Percentiles rank a stretch among this genome's conserved stretches.
Evolutionary conservation across 2,888 invertebrate genomes (phyloP).

Genomic region (Eupithecia centaureata): DNA sequence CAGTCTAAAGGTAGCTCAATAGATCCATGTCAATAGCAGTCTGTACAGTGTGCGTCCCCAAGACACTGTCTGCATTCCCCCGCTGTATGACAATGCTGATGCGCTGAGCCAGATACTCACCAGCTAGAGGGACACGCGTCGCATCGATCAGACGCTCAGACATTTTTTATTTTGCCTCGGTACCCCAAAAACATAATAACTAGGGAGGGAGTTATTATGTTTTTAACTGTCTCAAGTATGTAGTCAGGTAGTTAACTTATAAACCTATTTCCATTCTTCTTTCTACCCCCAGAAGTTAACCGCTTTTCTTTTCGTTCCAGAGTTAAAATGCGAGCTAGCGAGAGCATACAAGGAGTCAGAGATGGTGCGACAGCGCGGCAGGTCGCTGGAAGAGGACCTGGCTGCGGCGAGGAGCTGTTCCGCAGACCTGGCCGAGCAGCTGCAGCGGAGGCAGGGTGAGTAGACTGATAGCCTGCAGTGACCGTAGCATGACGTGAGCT

Average conservation of each 20-base stretch:
- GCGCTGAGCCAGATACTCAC: neutral
- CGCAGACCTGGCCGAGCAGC: conserved; percentile 82
- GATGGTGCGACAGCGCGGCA: conserved; percentile 83
- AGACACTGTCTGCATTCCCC: neutral
- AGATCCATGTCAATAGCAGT: neutral
- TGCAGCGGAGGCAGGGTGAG: conserved; percentile 84
- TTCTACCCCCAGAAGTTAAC: no score
- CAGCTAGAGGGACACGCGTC: neutral
- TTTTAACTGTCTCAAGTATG: no score
- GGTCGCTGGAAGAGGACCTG: conserved; percentile 85
- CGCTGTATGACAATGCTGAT: no score
- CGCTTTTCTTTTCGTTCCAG: conserved; percentile 64
- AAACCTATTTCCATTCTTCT: no score
- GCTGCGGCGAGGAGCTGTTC: conserved; percentile 84
- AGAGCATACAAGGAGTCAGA: conserved; percentile 88
- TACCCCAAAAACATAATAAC: no score
- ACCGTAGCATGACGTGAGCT: no score
- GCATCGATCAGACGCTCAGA: no score
- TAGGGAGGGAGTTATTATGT: no score
- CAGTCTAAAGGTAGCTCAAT: no score
- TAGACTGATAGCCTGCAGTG: no score
- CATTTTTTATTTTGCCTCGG: no score
- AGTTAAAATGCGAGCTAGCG: conserved; percentile 86
- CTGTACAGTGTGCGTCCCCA: neutral
- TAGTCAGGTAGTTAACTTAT: no score